phyloP scores from a whole-genome alignment of 2,113 vertebrate genomes.

The Genyomyrus donnyi region DNA sequence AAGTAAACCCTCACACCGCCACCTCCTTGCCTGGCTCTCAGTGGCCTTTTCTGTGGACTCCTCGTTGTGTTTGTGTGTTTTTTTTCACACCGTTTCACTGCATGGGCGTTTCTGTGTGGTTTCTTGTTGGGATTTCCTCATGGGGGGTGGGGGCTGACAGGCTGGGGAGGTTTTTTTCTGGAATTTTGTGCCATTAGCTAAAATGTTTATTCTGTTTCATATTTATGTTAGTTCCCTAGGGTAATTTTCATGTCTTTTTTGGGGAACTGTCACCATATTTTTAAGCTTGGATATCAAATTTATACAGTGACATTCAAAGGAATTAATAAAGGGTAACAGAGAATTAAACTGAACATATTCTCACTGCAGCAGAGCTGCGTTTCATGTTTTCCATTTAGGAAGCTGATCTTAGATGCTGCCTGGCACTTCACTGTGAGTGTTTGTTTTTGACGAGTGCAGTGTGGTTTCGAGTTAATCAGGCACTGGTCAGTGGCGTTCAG shows the following conservation, averaged over 20 bases:
- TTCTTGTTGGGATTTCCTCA: not conserved
- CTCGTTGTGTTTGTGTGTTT: not conserved
- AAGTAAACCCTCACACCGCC: not conserved
- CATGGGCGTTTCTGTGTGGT: not conserved
- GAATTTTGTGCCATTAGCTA: not conserved
- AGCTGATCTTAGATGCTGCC: not conserved
- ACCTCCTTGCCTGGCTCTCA: not conserved
- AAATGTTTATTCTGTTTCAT: not conserved
- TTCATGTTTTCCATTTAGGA: not conserved
- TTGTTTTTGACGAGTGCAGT: not conserved
- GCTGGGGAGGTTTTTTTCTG: not conserved
- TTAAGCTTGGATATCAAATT: not conserved
- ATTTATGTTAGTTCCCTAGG: not conserved
- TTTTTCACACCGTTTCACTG: not conserved
- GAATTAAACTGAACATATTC: conserved; percentile 2
- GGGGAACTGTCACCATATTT: not conserved
- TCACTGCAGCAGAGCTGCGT: not conserved
- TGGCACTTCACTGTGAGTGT: not conserved
- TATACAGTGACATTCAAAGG: conserved; percentile 2
- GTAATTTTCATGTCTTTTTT: not conserved
- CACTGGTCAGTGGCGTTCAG: not conserved
- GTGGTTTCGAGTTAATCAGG: not conserved
- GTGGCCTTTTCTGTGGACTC: not conserved
- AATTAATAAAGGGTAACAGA: conserved; percentile 4
- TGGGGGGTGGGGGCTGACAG: not conserved